A percentile compares a stretch with the other conserved stretches of the same genome.
Conservation (phyloP, 2,797 vertebrate species). For the Coluber constrictor region DNA sequence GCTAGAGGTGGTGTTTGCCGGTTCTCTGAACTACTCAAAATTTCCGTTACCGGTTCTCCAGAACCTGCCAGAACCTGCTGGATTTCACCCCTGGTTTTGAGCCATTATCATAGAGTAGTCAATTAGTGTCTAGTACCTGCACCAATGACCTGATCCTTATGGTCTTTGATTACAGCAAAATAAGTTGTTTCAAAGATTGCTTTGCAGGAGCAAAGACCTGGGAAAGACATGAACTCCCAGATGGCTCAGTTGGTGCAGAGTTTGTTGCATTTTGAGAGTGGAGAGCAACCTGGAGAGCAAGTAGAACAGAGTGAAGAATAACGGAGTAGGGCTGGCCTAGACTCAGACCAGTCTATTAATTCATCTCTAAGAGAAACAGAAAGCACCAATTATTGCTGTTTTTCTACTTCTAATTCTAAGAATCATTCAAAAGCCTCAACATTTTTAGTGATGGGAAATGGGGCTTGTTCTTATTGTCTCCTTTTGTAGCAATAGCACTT, state of each 20-base stretch:
- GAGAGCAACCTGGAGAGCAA: neutral
- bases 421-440: neutral
- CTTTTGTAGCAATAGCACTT: neutral
- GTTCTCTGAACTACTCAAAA: too few species aligned
- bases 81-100: neutral
- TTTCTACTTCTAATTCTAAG: neutral
- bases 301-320: neutral
- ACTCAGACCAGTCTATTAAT: neutral
- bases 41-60: too few species aligned
- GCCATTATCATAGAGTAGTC: neutral
- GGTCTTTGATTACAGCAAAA: neutral
- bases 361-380: neutral
- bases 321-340: neutral
- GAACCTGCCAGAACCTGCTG: too few species aligned
- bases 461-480: neutral
- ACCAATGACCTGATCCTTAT: neutral
- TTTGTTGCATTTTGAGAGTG: neutral
- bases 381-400: neutral
- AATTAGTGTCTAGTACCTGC: neutral
- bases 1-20: too few species aligned
- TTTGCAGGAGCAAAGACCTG: neutral
- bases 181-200: neutral
- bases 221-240: neutral
- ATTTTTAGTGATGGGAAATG: neutral
- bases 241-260: neutral